Conservation (phyloP, 1,140 invertebrate genomes). For the Steinernema feltiae region DNA sequence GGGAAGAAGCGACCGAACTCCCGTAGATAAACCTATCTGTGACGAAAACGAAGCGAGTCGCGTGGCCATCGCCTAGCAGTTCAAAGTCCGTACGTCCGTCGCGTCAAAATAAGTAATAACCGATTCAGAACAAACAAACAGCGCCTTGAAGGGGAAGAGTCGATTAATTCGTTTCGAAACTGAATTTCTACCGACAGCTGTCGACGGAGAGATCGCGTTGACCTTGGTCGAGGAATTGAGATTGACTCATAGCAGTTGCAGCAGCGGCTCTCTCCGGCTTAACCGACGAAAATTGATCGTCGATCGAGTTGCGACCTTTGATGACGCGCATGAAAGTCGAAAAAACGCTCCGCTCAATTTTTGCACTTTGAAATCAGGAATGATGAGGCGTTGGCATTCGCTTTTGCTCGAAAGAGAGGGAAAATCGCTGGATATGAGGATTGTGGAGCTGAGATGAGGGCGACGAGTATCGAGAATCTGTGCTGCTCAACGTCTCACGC, state of each 20-base stretch:
- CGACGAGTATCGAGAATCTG: no score
- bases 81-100: not conserved
- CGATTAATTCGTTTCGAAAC: not conserved
- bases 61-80: not conserved
- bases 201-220: not conserved
- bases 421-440: no score
- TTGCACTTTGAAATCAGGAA: no score
- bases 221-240: conserved; percentile 1
- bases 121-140: not conserved
- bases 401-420: no score
- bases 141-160: not conserved
- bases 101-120: not conserved
- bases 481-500: no score
- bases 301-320: not conserved
- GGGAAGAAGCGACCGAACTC: no score
- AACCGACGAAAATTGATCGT: not conserved
- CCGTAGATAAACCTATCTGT: conserved; percentile 9
- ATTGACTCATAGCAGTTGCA: not conserved
- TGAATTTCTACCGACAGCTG: not conserved
- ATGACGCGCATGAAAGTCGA: not conserved
- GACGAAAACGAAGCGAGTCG: not conserved
- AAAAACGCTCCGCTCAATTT: no score
- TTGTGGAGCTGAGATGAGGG: no score
- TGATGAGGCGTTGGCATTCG: no score
- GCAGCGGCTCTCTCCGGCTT: not conserved